Evolutionary conservation across 2,888 invertebrate genomes (phyloP), one percentile per base, ranked within the genome.

Genomic region (Protophormia terraenovae): DNA sequence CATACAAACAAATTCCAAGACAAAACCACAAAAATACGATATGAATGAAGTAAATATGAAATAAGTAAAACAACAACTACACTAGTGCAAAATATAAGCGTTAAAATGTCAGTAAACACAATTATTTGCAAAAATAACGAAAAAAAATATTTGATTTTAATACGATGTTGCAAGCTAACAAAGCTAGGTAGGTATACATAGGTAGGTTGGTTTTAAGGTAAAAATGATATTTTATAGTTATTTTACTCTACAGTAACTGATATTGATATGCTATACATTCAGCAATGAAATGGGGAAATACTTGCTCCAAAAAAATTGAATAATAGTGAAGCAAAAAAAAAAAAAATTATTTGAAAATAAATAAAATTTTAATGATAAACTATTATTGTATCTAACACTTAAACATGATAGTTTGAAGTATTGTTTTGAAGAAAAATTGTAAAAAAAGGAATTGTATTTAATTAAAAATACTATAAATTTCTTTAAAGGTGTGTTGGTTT

Each of bases 91-190:
- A 53, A 16, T n/a, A 72, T 64, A 72, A 45, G 66, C 60, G 60
- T 72, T 67, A 55, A 78, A 79, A 78, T 83, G 69, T 83, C 78
- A 84, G 66, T 72, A 64, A 71, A 79, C 22, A 64, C 19, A 83
- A 83, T 71, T 69, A 79, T 84, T 84, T 75, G 35, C 64, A 80
- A 38, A 73, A 78, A 41, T 73, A 32, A 32, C 3, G 7, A 32
- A 32, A 32, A 32, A 32, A 3, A 32, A 6, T 83, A 83, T 78
- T 67, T 73, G 41, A 62, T 83, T 77, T 77, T 38, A 71, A 83
- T 77, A 60, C 58, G 29, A 27, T 66, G 19, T 55, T 75, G 27
- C 24, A 53, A 64, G 22, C n/a, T 12, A 41, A 12, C 12, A 32
- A 19, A 55, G 67, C 24, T 60, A 41, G 24, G 7, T 29, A n/a